Base-by-base conservation (phyloP, 37 sponge, comb jelly and placozoan genomes). In the Aphrocallistes beatrix region DNA sequence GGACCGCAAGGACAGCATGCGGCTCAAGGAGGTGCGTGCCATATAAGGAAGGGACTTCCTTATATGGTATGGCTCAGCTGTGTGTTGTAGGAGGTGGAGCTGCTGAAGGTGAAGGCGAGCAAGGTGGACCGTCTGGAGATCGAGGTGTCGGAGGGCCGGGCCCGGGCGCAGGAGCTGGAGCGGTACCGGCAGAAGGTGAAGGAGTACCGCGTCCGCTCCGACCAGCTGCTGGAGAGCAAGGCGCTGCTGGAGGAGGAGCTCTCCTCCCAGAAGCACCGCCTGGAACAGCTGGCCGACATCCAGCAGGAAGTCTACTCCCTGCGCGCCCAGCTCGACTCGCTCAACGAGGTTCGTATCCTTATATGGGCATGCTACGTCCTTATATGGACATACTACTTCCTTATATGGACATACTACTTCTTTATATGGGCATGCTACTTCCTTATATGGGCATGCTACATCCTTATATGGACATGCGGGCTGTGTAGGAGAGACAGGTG, bases 151-250 rank as follows among this genome's bases (percentile, higher is more conserved):
- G 48, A 83, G n/a, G 86, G 89, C 51, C 88, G 89, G 81, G 92
- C 91, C 69, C 85, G 87, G 38, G 81, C 88, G 32, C 92, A 91
- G 69, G 94, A 94, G 38, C 86, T 87, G 23, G 51, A 37, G 23
- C 36, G 88, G 37, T 40, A 81, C 23, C 81, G 86, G 37, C 47
- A 86, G 84, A 91, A 89, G 39, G 87, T 60, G 1, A 60, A 60
- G 75, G 75, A 60, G 75, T 60, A 60, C 75, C 25, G 75, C 6
- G 28, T 25, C 32, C 25, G 75, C 28, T 32, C 75, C 17, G 92
- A 94, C 19, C 90, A 91, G 51, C 91, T 91, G 88, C 28, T 82
- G n/a, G 90, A 94, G 87, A 94, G 92, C 25, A 94, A 94, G 86
- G 81, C 88, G 36, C 89, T 94, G 28, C 81, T 94, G 81, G 94